phyloP scores from a whole-genome alignment of 2,888 invertebrate species.

The Drosophila niveifrons region DNA sequence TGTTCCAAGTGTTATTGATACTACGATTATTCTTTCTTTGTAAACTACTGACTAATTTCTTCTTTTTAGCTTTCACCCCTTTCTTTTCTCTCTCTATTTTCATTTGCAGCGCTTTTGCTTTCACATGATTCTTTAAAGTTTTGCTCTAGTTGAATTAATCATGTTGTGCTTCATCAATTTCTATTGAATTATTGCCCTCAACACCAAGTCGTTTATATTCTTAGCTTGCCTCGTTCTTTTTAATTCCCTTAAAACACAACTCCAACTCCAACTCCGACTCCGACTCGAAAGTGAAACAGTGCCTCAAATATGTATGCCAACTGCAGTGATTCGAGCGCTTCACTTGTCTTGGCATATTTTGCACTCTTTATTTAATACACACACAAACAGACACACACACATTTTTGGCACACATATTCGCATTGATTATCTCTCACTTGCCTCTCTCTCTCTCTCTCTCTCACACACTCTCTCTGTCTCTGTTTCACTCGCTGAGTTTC shows the following conservation, averaged over 20 bases:
- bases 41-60: too few relatives aligned
- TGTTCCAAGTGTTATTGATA: too few relatives aligned
- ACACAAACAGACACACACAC: conserved; percentile 11
- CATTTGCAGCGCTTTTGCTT: too few relatives aligned
- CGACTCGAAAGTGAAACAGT: too few relatives aligned
- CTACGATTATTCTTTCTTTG: too few relatives aligned
- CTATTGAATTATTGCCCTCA: background rate
- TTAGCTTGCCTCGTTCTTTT: background rate
- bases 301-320: too few relatives aligned
- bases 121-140: too few relatives aligned
- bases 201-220: background rate
- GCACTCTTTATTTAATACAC: conserved; percentile 28
- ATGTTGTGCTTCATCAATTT: background rate
- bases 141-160: background rate
- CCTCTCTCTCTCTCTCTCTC: background rate
- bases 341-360: conserved; percentile 23
- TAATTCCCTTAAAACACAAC: background rate
- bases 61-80: too few relatives aligned
- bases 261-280: too few relatives aligned
- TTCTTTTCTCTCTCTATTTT: too few relatives aligned
- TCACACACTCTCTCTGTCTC: background rate
- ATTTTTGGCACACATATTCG: conserved; percentile 40
- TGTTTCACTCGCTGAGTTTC: background rate
- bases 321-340: too few relatives aligned
- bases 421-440: conserved; percentile 34